Evolutionary conservation across 2,113 vertebrate species (phyloP).

Genomic region (Eulemur rufifrons): DNA sequence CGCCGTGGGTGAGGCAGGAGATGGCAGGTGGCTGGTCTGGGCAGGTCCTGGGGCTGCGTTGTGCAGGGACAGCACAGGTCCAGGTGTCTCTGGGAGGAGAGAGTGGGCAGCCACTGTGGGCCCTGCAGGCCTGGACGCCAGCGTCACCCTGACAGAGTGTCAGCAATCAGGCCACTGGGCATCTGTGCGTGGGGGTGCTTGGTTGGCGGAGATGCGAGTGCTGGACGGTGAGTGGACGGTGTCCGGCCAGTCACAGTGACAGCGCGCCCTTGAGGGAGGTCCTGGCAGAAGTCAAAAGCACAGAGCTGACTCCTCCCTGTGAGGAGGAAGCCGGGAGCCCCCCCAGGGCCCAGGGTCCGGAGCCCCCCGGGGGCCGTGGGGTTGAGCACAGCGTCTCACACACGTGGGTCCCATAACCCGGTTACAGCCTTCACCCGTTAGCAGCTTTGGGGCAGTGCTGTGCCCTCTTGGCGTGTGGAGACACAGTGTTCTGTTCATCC

Average conservation of each 20-base stretch:
- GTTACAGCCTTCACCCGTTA: background rate
- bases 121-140: background rate
- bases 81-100: too few species aligned
- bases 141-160: background rate
- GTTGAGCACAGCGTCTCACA: rapidly evolving
- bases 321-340: background rate
- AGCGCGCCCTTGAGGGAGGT: background rate
- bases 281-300: background rate
- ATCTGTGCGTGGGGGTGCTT: too few species aligned
- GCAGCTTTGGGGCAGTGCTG: background rate
- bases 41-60: too few species aligned
- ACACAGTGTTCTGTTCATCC: background rate
- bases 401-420: background rate
- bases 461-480: background rate
- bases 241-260: too few species aligned
- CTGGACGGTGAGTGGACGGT: too few species aligned
- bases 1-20: background rate
- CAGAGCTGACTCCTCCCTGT: rapidly evolving
- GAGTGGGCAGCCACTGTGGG: too few species aligned
- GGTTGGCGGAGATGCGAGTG: too few species aligned
- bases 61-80: too few species aligned
- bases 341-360: background rate
- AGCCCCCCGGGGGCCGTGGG: background rate
- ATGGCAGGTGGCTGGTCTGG: background rate
- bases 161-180: too few species aligned